Base-by-base conservation (phyloP, 92 coral and sea anemone genomes). In the Heliopora coerulea region DNA sequence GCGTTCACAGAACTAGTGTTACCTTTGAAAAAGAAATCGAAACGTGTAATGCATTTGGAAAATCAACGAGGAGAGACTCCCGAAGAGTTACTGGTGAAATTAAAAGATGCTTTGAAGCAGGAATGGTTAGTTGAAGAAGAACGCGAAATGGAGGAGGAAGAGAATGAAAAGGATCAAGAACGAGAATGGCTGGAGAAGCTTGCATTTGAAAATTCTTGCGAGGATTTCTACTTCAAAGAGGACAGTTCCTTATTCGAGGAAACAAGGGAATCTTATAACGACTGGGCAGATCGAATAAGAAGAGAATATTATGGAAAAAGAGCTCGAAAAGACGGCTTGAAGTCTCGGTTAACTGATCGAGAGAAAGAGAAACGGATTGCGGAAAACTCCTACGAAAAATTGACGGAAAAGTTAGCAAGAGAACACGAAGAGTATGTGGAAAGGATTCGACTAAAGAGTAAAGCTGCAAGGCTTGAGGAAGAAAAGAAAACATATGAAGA, bases 271-370 rank as follows among this genome's bases (percentile, higher is more conserved):
- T 46, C 87, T 1, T 95, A 90, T 49, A 86, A 95, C 59, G 85
- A 81, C 17, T 95, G 99, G 99, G 96, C 88, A 3, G 95, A 88
- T 5, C 65, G 96, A 54, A 90, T 95, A 13, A 81, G 84, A 27
- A 67, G 73, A 25, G 81, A 59, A 40, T 85, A 88, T 39, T 30
- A 56, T 13, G 42, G 68, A 20, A 28, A 70, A 54, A 49, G 34
- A 30, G 20, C 56, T 52, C 77, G 37, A 32, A 29, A 33, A 14
- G 32, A 59, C 30, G 65, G 41, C 54, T 58, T 29, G 59, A 18
- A 21, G 30, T 42, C 72, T 42, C 32, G 18, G 27, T 30, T 78
- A 21, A 65, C 56, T 39, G 30, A 76, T 31, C 67, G 58, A 9
- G 62, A 65, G 40, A 4, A 14, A 18, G 52, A 59, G 62, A 34